phyloP scores from a whole-genome alignment of 2,888 invertebrate species.

The Plagodis pulveraria region DNA sequence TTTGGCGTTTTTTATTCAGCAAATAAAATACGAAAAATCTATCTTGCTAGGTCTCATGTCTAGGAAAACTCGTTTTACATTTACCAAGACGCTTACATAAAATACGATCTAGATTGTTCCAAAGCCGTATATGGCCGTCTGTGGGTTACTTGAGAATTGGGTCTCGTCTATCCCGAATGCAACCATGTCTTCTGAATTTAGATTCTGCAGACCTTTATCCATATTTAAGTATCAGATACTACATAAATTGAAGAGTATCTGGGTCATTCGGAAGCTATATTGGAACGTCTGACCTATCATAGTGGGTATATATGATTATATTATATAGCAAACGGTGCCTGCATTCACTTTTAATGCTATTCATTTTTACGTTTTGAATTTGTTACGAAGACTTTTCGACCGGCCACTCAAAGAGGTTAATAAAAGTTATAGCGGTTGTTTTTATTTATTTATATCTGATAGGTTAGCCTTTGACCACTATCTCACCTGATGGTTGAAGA shows the following conservation, averaged over 20 bases:
- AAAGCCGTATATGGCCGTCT: not conserved
- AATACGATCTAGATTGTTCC: not conserved
- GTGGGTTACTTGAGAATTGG: not conserved
- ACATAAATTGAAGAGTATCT: conserved; percentile 20
- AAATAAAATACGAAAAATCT: no score
- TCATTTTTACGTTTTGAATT: not conserved
- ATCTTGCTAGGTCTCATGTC: not conserved
- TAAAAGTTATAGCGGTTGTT: no score
- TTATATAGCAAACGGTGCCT: not conserved
- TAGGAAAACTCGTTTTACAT: not conserved
- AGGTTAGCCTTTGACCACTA: no score
- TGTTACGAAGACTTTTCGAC: no score
- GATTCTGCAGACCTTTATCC: conserved; percentile 1
- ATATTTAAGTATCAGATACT: not conserved
- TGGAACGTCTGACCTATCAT: conserved; percentile 45
- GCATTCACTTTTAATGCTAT: not conserved
- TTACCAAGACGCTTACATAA: not conserved
- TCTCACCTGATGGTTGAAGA: no score
- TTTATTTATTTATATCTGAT: no score
- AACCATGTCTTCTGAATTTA: conserved; percentile 3
- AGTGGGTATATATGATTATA: not conserved
- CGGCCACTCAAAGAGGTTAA: no score
- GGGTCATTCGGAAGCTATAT: conserved; percentile 37
- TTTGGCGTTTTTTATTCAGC: no score
- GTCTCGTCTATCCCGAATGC: conserved; percentile 1